Conservation (phyloP, 2,113 vertebrate species). For the Mystacornis crossleyi region DNA sequence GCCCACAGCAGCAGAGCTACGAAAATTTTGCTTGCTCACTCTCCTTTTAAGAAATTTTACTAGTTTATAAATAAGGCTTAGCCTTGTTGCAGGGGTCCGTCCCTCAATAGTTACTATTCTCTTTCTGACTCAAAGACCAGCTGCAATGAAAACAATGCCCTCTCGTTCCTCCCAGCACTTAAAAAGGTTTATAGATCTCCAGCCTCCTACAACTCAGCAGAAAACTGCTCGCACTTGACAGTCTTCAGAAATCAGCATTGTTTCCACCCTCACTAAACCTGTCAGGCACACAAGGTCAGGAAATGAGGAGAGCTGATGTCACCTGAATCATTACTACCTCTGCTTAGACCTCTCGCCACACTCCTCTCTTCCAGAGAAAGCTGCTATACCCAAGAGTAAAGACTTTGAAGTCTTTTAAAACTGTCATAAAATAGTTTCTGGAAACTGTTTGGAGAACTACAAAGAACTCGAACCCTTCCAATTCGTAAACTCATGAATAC, state of each 20-base stretch:
- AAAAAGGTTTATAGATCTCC: slow-evolving; percentile 80
- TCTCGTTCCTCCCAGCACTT: slow-evolving; percentile 62
- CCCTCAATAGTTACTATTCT: slow-evolving; percentile 53
- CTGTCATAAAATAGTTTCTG: slow-evolving; percentile 42
- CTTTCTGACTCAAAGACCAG: slow-evolving; percentile 51
- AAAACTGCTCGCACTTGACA: slow-evolving; percentile 74
- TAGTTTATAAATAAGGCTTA: slow-evolving; percentile 67
- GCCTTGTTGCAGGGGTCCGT: not conserved
- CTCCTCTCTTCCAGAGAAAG: slow-evolving; percentile 26
- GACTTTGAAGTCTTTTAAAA: slow-evolving; percentile 47
- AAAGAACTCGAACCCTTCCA: slow-evolving; percentile 34
- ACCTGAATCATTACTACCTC: slow-evolving; percentile 39
- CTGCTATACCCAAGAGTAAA: slow-evolving; percentile 2
- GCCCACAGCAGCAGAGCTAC: slow-evolving; percentile 1
- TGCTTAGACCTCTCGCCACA: not conserved
- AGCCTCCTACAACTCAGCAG: slow-evolving; percentile 78
- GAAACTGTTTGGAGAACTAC: slow-evolving; percentile 34
- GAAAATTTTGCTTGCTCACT: slow-evolving; percentile 55
- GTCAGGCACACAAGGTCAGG: slow-evolving; percentile 66
- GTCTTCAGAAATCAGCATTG: slow-evolving; percentile 68
- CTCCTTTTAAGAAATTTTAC: slow-evolving; percentile 66
- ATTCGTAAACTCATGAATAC: not conserved
- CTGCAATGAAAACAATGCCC: slow-evolving; percentile 61
- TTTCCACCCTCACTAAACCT: slow-evolving; percentile 53
- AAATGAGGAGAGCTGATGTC: slow-evolving; percentile 38